Evolutionary conservation across 1,140 invertebrate species (phyloP).

Genomic region (Cataglyphis hispanica): DNA sequence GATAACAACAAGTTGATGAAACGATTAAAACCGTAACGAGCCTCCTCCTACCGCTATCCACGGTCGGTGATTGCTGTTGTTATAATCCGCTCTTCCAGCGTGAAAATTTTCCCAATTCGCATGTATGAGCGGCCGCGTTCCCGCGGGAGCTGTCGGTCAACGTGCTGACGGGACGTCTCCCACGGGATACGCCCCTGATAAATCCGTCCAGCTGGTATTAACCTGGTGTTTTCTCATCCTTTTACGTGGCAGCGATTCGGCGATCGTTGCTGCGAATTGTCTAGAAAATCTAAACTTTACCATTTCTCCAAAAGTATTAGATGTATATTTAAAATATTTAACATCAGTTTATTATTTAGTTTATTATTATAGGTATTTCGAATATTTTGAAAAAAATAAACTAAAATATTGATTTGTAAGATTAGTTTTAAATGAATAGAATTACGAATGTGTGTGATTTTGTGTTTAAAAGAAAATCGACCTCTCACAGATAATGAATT

Average conservation of each 20-base stretch:
- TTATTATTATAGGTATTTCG: background rate
- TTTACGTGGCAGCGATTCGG: constrained; percentile 42
- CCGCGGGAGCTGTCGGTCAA: constrained; percentile 82
- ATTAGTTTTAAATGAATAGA: background rate
- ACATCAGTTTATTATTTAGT: background rate
- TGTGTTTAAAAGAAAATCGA: background rate
- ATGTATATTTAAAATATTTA: background rate
- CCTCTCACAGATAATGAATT: background rate
- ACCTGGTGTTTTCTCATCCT: constrained; percentile 76
- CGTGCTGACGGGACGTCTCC: constrained; percentile 77
- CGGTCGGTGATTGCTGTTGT: constrained; percentile 71
- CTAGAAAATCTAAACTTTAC: constrained; percentile 8
- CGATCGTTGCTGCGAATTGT: constrained; percentile 49
- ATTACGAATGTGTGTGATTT: background rate
- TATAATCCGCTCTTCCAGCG: constrained; percentile 58
- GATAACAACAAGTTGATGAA: constrained; percentile 82
- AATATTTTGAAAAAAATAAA: background rate
- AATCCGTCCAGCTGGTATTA: constrained; percentile 82
- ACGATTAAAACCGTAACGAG: constrained; percentile 82
- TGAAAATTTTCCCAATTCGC: constrained; percentile 84
- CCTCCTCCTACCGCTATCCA: constrained; percentile 35
- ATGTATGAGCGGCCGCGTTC: constrained; percentile 79
- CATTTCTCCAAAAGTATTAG: background rate
- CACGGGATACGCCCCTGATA: constrained; percentile 77
- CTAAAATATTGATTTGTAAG: background rate